Percentiles rank a stretch among this genome's conserved stretches.
phyloP scores from a whole-genome alignment of 2,797 vertebrate species.

The Sitta carolinensis region DNA sequence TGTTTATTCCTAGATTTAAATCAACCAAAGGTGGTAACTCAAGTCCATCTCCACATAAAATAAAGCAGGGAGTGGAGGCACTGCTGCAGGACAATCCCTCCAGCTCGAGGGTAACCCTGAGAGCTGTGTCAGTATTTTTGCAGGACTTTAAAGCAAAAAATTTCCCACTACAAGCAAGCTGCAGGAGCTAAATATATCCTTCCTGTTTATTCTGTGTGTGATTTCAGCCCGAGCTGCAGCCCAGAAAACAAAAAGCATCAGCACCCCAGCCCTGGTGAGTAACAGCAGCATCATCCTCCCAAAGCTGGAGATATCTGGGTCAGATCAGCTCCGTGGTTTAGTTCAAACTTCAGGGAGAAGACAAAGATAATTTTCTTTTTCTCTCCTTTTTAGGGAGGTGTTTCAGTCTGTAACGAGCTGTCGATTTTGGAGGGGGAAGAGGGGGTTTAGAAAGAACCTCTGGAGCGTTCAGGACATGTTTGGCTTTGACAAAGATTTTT shows the following conservation, averaged over 20 bases:
- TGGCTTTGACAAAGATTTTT: not conserved
- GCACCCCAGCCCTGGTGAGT: not conserved
- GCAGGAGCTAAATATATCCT: slow-evolving; percentile 59
- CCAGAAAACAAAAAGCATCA: not conserved
- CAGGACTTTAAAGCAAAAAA: not conserved
- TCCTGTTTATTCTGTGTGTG: slow-evolving; percentile 59
- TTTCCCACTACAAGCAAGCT: slow-evolving; percentile 13
- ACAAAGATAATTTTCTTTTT: not conserved
- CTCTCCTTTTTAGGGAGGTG: slow-evolving; percentile 13
- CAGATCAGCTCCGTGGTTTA: slow-evolving; percentile 6
- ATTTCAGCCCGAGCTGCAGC: slow-evolving; percentile 31
- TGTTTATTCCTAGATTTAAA: not conserved
- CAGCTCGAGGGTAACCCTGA: not conserved
- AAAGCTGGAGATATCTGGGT: not conserved
- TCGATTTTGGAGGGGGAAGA: not conserved
- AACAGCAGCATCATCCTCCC: not conserved
- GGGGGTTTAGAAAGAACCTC: not conserved
- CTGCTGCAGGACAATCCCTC: not conserved
- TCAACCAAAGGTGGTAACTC: not conserved
- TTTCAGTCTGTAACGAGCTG: not conserved
- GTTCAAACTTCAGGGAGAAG: not conserved
- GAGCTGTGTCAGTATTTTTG: not conserved
- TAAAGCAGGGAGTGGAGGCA: not conserved
- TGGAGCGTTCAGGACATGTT: not conserved
- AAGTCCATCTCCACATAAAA: not conserved